These are phyloP conservation scores for Pelochelys cantorii DNA, from an alignment of 2,797 vertebrate genomes.

Conservation along the genomic window DNA sequence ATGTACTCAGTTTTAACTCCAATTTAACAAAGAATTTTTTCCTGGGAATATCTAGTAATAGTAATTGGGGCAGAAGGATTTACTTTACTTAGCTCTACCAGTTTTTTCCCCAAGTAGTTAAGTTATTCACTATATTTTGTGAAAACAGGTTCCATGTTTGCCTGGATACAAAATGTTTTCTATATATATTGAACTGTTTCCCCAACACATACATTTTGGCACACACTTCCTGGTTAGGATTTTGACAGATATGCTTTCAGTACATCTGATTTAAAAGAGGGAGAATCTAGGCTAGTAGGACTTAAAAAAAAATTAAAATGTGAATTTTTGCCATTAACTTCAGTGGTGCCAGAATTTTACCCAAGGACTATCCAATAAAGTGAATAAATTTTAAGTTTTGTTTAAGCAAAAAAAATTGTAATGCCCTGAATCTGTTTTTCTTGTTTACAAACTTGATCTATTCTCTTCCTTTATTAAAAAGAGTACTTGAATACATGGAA, in stretches of 20 bases:
- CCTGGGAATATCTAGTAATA: no score
- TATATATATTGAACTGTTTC: not conserved
- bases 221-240: not conserved
- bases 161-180: not conserved
- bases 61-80: no score
- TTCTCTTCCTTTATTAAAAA: not conserved
- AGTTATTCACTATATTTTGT: not conserved
- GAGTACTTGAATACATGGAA: not conserved
- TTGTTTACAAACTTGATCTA: not conserved
- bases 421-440: not conserved
- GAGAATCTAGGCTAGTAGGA: no score
- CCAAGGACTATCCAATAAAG: not conserved
- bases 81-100: no score
- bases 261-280: not conserved
- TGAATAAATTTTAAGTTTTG: not conserved
- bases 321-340: no score
- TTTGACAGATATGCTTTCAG: not conserved
- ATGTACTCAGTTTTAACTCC: no score
- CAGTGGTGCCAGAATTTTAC: not conserved
- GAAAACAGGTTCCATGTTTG: not conserved
- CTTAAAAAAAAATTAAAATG: no score
- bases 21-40: no score
- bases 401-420: not conserved
- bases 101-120: not conserved
- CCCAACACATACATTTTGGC: not conserved